phyloP scores from a whole-genome alignment of 2,113 vertebrate genomes.

The Elgaria multicarinata region DNA sequence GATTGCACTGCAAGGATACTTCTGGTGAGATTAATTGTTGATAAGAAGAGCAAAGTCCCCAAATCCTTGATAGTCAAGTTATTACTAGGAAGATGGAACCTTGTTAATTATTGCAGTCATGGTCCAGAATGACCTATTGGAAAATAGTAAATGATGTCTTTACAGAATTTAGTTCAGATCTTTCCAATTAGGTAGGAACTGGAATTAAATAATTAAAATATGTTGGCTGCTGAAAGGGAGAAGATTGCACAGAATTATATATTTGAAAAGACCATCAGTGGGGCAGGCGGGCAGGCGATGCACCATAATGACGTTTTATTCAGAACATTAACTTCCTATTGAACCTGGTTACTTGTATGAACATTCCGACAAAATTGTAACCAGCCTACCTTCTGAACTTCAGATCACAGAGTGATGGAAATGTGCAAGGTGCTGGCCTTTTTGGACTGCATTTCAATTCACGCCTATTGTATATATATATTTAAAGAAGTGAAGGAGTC shows the following conservation, averaged over 20 bases:
- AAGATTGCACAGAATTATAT: background rate
- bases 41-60: background rate
- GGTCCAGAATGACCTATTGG: fast-evolving
- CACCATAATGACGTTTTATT: constrained; percentile 16
- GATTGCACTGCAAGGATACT: background rate
- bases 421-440: constrained; percentile 20
- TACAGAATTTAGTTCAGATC: background rate
- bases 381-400: background rate
- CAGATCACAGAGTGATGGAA: constrained; percentile 15
- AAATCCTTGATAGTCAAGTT: background rate
- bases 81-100: background rate
- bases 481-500: background rate
- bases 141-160: background rate
- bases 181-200: background rate
- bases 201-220: constrained; percentile 14
- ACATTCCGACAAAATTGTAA: background rate
- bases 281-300: background rate
- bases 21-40: background rate
- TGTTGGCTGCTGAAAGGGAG: background rate
- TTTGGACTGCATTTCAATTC: constrained; percentile 6
- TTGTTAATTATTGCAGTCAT: background rate
- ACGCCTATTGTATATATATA: background rate
- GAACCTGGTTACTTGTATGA: background rate
- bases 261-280: constrained; percentile 25
- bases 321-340: background rate